Conservation (phyloP, 2,797 vertebrate genomes). For the Mastacembelus armatus region DNA sequence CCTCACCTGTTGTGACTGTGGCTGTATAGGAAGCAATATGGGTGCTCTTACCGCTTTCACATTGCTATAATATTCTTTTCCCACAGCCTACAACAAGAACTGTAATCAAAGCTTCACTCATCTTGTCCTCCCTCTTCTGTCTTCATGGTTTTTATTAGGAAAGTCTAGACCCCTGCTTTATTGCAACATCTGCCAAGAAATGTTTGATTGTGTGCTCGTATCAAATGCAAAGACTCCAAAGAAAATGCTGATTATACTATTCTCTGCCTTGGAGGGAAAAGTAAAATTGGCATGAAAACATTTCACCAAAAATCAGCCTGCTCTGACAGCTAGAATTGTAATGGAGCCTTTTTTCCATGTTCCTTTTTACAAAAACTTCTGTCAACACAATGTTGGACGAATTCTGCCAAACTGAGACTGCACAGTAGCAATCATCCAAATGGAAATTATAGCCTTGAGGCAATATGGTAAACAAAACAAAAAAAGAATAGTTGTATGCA, state of each 20-base stretch:
- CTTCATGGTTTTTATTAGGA: slow-evolving; percentile 60
- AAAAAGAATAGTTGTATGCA: slow-evolving; percentile 31
- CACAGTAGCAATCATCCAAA: slow-evolving; percentile 52
- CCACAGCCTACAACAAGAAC: slow-evolving; percentile 60
- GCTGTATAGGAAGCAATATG: slow-evolving; percentile 28
- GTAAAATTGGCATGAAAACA: slow-evolving; percentile 63
- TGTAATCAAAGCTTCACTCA: slow-evolving; percentile 73
- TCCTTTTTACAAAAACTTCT: slow-evolving; percentile 41
- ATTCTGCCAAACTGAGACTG: slow-evolving; percentile 32
- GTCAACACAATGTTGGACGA: slow-evolving; percentile 32
- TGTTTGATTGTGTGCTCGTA: slow-evolving; percentile 62
- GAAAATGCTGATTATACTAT: slow-evolving; percentile 66
- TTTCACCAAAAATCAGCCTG: slow-evolving; percentile 50
- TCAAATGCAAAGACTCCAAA: slow-evolving; percentile 53
- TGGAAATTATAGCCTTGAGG: slow-evolving; percentile 64
- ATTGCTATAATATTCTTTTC: slow-evolving; percentile 57
- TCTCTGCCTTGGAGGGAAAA: slow-evolving; percentile 13
- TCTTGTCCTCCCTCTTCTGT: slow-evolving; percentile 55
- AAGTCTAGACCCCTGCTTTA: slow-evolving; percentile 56
- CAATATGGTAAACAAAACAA: slow-evolving; percentile 49
- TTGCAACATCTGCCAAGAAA: slow-evolving; percentile 60
- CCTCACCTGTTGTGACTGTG: slow-evolving; percentile 25
- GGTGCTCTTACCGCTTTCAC: slow-evolving; percentile 45
- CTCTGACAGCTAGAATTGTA: slow-evolving; percentile 57
- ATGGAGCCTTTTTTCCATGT: slow-evolving; percentile 15